These are phyloP conservation scores for Muricea muricata DNA, from an alignment of 92 coral and sea anemone genomes.

Conservation along the genomic window DNA sequence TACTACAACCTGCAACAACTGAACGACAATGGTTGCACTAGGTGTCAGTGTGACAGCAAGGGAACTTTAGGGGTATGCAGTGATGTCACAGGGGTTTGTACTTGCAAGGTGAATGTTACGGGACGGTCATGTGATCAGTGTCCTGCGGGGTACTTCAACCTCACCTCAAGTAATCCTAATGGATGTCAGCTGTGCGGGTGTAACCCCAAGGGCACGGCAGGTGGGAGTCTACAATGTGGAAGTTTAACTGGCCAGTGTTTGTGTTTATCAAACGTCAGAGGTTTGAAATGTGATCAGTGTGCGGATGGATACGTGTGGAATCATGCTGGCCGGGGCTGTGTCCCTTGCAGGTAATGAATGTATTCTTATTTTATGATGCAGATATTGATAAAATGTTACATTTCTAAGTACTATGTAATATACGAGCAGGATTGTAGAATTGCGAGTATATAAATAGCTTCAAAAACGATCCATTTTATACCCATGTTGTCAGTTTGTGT, in stretches of 20 bases:
- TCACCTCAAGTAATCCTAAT: constrained; percentile 75
- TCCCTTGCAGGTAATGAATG: constrained; percentile 61
- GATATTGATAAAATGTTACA: too few species aligned
- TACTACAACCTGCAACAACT: constrained; percentile 71
- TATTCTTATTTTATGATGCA: too few species aligned
- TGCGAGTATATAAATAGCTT: too few species aligned
- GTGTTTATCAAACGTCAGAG: constrained; percentile 80
- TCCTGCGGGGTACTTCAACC: constrained; percentile 74
- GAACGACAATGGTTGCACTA: constrained; percentile 79
- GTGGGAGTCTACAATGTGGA: constrained; percentile 69
- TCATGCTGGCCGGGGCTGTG: constrained; percentile 85
- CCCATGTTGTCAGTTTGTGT: too few species aligned
- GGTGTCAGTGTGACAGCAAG: constrained; percentile 85
- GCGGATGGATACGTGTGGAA: constrained; percentile 78
- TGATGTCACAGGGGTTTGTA: constrained; percentile 79
- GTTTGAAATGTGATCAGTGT: constrained; percentile 81
- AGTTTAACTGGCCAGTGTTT: constrained; percentile 76
- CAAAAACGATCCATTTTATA: too few species aligned
- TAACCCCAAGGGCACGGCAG: constrained; percentile 80
- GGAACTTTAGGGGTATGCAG: constrained; percentile 87
- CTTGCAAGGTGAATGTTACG: constrained; percentile 79
- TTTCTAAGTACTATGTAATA: too few species aligned
- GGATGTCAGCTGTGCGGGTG: constrained; percentile 91
- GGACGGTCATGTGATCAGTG: constrained; percentile 86
- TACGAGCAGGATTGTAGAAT: too few species aligned